phyloP scores from a whole-genome alignment of 2,113 vertebrate genomes.

The Caloenas nicobarica region DNA sequence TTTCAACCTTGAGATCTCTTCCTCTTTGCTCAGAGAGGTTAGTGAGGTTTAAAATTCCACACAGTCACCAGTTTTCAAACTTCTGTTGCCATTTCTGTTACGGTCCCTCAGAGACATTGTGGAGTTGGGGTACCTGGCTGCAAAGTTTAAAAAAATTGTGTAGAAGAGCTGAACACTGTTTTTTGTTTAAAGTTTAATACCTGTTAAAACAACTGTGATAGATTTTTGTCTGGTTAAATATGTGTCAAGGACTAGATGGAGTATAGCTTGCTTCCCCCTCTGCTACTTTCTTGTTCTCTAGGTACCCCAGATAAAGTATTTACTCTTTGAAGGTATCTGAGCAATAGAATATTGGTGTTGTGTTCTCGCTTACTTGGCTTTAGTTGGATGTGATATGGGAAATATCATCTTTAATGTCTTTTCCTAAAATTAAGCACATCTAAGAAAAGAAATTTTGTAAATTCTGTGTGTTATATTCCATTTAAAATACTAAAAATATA shows the following conservation, averaged over 20 bases:
- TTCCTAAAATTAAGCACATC: background rate
- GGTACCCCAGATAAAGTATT: background rate
- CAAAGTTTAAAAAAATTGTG: background rate
- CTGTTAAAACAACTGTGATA: background rate
- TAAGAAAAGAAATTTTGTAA: background rate
- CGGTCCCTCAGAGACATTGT: background rate
- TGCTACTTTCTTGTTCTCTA: background rate
- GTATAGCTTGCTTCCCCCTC: background rate
- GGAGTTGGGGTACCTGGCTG: background rate
- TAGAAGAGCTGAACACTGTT: background rate
- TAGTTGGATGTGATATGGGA: background rate
- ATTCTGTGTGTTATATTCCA: background rate
- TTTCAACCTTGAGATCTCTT: constrained; percentile 5
- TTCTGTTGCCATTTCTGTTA: background rate
- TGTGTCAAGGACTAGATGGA: background rate
- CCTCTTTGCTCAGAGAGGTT: background rate
- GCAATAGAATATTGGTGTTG: background rate
- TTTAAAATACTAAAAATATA: background rate
- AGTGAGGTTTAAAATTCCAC: background rate
- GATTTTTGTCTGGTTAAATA: background rate
- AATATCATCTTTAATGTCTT: background rate
- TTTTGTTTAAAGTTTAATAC: background rate
- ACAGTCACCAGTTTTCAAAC: background rate
- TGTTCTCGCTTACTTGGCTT: background rate
- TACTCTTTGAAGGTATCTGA: background rate